phyloP scores from a whole-genome alignment of 2,113 vertebrate species.

The Melanerpes formicivorus region DNA sequence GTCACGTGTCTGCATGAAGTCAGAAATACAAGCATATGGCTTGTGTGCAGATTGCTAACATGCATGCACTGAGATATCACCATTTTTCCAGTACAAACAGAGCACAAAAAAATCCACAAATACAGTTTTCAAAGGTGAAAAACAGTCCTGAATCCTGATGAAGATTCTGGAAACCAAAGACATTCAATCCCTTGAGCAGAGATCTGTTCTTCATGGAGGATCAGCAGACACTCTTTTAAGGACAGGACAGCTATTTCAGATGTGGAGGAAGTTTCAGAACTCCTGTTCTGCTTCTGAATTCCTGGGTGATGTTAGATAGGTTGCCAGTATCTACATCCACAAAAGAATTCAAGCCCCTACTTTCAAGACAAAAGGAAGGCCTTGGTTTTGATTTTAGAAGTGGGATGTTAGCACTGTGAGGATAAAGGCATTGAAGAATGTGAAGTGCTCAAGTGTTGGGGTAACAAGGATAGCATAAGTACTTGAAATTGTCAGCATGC shows the following conservation, averaged over 20 bases:
- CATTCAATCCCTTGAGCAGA: neutral
- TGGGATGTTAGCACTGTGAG: neutral
- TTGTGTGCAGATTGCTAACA: neutral
- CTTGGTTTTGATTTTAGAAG: neutral
- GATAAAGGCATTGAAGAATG: neutral
- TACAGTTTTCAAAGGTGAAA: neutral
- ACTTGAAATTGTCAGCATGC: neutral
- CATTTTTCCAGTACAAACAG: neutral
- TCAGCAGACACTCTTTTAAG: neutral
- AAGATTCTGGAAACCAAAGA: neutral
- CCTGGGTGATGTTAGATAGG: neutral
- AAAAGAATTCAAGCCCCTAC: neutral
- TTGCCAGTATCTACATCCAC: neutral
- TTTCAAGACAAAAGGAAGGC: neutral
- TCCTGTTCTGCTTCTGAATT: neutral
- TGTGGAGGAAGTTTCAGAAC: neutral
- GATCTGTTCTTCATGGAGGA: neutral
- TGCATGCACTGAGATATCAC: neutral
- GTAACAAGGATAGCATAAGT: neutral
- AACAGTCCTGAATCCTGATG: neutral
- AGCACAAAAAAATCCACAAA: neutral
- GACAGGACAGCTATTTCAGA: neutral
- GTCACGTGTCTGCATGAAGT: neutral
- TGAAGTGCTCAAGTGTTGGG: neutral
- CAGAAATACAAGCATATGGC: rapidly evolving